phyloP scores from a whole-genome alignment of 2,113 vertebrate species.

The Carassius auratus region DNA sequence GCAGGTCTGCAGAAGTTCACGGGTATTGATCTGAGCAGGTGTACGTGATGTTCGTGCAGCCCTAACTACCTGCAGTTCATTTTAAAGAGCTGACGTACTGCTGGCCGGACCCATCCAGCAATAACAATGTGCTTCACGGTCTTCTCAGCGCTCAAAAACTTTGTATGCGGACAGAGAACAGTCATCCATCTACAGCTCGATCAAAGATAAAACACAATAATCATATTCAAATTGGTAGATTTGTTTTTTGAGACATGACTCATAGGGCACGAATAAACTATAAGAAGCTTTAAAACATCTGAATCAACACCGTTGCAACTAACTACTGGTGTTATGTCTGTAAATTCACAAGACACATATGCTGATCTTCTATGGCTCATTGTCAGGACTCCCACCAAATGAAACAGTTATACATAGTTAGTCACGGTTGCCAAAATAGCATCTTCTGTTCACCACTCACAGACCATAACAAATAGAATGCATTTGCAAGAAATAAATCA shows the following conservation, averaged over 20 bases:
- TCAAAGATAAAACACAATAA: constrained; percentile 15
- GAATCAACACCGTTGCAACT: constrained; percentile 26
- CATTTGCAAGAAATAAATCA: constrained; percentile 57
- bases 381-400: neutral
- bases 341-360: constrained; percentile 29
- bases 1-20: neutral
- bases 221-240: neutral
- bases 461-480: constrained; percentile 8
- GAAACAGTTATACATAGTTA: neutral
- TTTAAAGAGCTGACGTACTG: constrained; percentile 24
- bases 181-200: constrained; percentile 41
- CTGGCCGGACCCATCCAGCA: constrained; percentile 24
- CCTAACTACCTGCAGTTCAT: constrained; percentile 7
- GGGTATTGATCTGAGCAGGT: constrained; percentile 1
- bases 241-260: constrained; percentile 15
- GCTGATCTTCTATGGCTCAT: constrained; percentile 19
- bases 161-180: constrained; percentile 21
- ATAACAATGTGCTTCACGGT: constrained; percentile 12
- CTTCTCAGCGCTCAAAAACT: neutral
- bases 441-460: constrained; percentile 9
- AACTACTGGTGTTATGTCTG: constrained; percentile 2
- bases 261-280: constrained; percentile 8
- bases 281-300: neutral
- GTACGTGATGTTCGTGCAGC: constrained; percentile 27
- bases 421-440: constrained; percentile 19